phyloP scores from a whole-genome alignment of 2,113 vertebrate genomes.

The Hippocampus zosterae region DNA sequence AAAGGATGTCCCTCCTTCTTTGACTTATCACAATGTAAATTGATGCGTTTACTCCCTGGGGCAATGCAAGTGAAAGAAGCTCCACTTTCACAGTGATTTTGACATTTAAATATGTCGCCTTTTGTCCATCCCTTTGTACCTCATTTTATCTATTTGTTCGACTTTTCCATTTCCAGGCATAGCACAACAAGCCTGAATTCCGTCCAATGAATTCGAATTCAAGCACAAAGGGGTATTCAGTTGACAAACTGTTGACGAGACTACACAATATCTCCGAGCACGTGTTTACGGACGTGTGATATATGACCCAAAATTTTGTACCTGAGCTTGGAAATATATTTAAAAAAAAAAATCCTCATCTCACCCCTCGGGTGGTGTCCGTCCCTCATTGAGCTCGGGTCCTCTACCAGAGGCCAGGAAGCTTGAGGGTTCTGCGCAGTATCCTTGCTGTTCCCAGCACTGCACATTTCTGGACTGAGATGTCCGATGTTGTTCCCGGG shows the following conservation, averaged over 20 bases:
- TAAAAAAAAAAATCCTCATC: too few species aligned
- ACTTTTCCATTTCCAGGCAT: slow-evolving; percentile 15
- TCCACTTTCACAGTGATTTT: slow-evolving; percentile 11
- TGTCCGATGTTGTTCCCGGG: too few species aligned
- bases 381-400: too few species aligned
- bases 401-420: too few species aligned
- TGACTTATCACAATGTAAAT: slow-evolving; percentile 20
- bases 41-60: slow-evolving; percentile 12
- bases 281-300: slow-evolving; percentile 24
- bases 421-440: too few species aligned
- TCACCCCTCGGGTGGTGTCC: too few species aligned
- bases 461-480: too few species aligned
- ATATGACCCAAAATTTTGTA: slow-evolving; percentile 36
- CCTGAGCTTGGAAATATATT: slow-evolving; percentile 44
- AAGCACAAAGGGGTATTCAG: background rate
- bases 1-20: slow-evolving; percentile 6
- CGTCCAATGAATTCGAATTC: slow-evolving; percentile 8
- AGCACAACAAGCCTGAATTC: slow-evolving; percentile 16
- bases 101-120: slow-evolving; percentile 19
- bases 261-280: slow-evolving; percentile 6
- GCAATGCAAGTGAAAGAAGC: background rate
- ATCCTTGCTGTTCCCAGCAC: too few species aligned
- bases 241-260: too few species aligned
- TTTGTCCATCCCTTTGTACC: slow-evolving; percentile 8
- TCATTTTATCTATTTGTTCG: slow-evolving; percentile 29